A percentile compares a stretch with the other conserved stretches of the same genome.
These are phyloP conservation scores for Nipponacmea schrenckii DNA, from an alignment of 2,888 invertebrate species.

Conservation along the genomic window DNA sequence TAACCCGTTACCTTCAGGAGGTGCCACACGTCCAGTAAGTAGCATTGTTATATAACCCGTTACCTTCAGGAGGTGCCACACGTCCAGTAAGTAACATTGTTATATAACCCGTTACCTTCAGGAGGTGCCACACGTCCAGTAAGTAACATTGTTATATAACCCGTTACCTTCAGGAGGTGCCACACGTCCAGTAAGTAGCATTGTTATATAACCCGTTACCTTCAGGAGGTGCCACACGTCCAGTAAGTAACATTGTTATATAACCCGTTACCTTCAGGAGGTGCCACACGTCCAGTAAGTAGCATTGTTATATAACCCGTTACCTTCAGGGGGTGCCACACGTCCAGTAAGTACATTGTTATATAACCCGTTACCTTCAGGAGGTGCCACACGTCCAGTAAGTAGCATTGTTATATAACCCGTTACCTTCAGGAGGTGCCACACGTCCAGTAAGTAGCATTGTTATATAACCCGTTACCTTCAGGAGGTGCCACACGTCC, in stretches of 20 bases:
- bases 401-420: background rate
- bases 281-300: constrained; percentile 31
- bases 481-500: background rate
- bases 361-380: background rate
- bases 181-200: constrained; percentile 31
- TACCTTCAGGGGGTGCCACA: background rate
- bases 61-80: background rate
- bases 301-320: background rate
- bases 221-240: background rate
- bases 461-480: background rate
- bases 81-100: constrained; percentile 32
- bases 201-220: background rate
- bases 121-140: constrained; percentile 30
- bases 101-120: background rate
- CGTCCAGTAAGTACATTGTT: constrained; percentile 32
- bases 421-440: background rate
- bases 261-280: background rate
- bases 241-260: constrained; percentile 32
- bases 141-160: background rate
- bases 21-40: constrained; percentile 31
- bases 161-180: background rate
- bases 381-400: constrained; percentile 29
- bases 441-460: constrained; percentile 31
- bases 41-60: background rate
- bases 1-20: background rate